Percentiles rank a stretch among this genome's conserved stretches.
Evolutionary conservation across 2,113 vertebrate species (phyloP).

Genomic region (Halcyon senegalensis): DNA sequence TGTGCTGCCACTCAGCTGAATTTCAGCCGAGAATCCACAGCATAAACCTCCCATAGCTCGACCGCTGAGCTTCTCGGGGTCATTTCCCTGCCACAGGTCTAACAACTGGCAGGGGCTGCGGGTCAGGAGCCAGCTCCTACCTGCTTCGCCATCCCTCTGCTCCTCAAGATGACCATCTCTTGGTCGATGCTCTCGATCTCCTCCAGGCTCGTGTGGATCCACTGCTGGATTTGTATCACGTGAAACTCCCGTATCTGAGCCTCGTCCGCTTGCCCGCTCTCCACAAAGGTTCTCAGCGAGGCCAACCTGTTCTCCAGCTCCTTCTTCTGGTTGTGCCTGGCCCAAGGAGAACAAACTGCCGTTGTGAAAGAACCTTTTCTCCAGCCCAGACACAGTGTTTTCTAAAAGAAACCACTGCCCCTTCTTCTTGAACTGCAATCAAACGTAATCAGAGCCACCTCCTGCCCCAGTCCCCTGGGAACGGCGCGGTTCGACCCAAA

Average conservation of each 20-base stretch:
- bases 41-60: not conserved
- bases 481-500: no score
- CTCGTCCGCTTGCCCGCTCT: slow-evolving; percentile 85
- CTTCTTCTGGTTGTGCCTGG: slow-evolving; percentile 90
- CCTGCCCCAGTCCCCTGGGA: no score
- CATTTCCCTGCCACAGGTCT: not conserved
- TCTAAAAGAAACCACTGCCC: no score
- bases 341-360: not conserved
- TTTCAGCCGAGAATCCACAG: not conserved
- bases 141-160: slow-evolving; percentile 78
- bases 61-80: not conserved
- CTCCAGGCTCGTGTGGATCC: slow-evolving; percentile 86
- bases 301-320: slow-evolving; percentile 85
- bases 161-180: slow-evolving; percentile 85
- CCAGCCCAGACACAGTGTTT: no score
- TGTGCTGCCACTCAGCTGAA: not conserved
- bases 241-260: slow-evolving; percentile 86
- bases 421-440: no score
- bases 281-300: slow-evolving; percentile 77
- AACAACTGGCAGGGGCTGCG: no score
- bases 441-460: no score
- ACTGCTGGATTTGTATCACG: slow-evolving; percentile 82
- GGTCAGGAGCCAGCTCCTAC: slow-evolving; percentile 30
- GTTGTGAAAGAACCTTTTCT: not conserved
- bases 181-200: slow-evolving; percentile 93